phyloP scores from a whole-genome alignment of 2,888 invertebrate species.

The Tetragonula carbonaria region DNA sequence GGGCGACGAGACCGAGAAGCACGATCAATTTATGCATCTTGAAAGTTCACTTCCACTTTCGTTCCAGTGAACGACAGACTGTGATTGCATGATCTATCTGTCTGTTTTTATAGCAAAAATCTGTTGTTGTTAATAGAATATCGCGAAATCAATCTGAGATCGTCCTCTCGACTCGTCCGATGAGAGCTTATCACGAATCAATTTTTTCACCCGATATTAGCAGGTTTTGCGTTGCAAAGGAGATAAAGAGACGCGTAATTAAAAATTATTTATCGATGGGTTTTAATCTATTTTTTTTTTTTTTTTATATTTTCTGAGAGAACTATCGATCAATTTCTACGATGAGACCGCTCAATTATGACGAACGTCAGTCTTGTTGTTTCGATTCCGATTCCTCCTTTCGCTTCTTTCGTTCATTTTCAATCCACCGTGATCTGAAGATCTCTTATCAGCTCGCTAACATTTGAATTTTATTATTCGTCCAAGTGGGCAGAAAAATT shows the following conservation, averaged over 20 bases:
- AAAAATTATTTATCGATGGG: constrained; percentile 51
- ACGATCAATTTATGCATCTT: constrained; percentile 27
- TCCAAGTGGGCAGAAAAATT: not conserved
- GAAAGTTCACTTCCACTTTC: not conserved
- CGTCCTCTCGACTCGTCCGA: constrained; percentile 12
- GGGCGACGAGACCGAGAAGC: constrained; percentile 37
- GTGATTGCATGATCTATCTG: not conserved
- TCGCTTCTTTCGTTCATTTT: not conserved
- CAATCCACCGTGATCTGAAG: not conserved
- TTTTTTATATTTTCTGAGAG: not conserved
- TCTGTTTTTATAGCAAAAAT: constrained; percentile 45
- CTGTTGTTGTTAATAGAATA: not conserved
- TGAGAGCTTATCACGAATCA: constrained; percentile 16
- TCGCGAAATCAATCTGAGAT: constrained; percentile 35
- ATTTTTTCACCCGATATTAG: constrained; percentile 34
- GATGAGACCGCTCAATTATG: constrained; percentile 14
- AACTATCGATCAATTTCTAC: constrained; percentile 35
- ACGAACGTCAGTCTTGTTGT: constrained; percentile 8
- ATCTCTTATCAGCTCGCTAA: not conserved
- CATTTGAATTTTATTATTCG: not conserved
- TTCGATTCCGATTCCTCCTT: not conserved
- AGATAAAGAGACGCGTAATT: constrained; percentile 38
- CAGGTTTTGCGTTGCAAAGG: not conserved
- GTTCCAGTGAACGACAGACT: not conserved
- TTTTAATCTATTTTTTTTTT: constrained; percentile 35